A percentile compares a stretch with the other conserved stretches of the same genome.
phyloP scores from a whole-genome alignment of 2,888 invertebrate genomes.

The Pollenia griseotomentosa region DNA sequence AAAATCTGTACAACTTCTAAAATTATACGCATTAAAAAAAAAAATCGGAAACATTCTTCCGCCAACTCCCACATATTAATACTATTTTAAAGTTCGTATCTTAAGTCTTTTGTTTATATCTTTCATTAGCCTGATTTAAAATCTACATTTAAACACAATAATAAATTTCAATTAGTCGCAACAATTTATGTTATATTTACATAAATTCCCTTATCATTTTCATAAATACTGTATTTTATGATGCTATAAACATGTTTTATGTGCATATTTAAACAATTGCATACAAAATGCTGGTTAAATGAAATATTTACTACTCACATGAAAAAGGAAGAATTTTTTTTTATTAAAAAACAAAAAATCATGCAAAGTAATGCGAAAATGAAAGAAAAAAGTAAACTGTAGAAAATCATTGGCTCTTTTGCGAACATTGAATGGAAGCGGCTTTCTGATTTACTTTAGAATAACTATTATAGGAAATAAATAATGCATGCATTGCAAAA shows the following conservation, averaged over 20 bases:
- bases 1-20: background rate
- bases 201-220: slow-evolving; percentile 66
- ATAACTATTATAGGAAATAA: slow-evolving; percentile 64
- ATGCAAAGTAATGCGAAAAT: slow-evolving; percentile 36
- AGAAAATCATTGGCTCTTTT: slow-evolving; percentile 38
- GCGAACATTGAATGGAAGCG: slow-evolving; percentile 43
- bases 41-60: background rate
- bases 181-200: slow-evolving; percentile 51
- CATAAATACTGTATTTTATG: slow-evolving; percentile 68
- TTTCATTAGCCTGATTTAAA: slow-evolving; percentile 32
- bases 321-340: background rate
- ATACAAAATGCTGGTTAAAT: background rate
- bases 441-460: slow-evolving; percentile 65
- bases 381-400: background rate
- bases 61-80: background rate
- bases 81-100: slow-evolving; percentile 14
- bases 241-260: slow-evolving; percentile 69
- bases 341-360: slow-evolving; percentile 46
- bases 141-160: slow-evolving; percentile 32
- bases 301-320: slow-evolving; percentile 44
- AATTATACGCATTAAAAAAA: background rate
- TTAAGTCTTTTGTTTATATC: slow-evolving; percentile 44
- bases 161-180: slow-evolving; percentile 70
- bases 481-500: slow-evolving; percentile 66
- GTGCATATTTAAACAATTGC: slow-evolving; percentile 54